phyloP scores from a whole-genome alignment of 2,797 vertebrate species.

The Myotis vivesi region DNA sequence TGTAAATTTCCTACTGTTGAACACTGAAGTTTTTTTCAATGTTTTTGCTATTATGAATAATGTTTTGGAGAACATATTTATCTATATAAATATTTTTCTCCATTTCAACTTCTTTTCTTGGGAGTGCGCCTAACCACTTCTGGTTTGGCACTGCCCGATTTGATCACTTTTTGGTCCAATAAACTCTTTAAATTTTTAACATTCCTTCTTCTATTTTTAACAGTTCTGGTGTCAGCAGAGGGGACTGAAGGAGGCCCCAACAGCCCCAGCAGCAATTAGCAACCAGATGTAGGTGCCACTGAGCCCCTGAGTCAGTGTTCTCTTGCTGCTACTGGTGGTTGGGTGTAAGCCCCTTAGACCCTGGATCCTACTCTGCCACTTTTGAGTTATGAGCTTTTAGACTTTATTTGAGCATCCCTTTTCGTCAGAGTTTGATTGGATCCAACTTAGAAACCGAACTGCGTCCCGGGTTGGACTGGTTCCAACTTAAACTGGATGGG shows the following conservation, averaged over 20 bases:
- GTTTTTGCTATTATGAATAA: slow-evolving; percentile 8
- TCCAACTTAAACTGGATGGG: neutral
- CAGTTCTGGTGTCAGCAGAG: neutral
- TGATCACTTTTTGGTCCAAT: neutral
- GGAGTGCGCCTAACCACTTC: neutral
- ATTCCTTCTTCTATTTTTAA: neutral
- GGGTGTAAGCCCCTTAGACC: neutral
- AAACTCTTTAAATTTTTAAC: neutral
- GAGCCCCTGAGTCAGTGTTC: neutral
- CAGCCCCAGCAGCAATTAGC: neutral
- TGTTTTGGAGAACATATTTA: slow-evolving; percentile 40
- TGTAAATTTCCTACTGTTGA: neutral
- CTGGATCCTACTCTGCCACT: neutral
- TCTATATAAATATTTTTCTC: slow-evolving; percentile 32
- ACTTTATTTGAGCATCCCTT: neutral
- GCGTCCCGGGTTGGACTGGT: neutral
- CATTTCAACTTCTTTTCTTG: slow-evolving; percentile 39
- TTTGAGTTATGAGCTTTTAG: neutral
- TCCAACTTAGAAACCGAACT: neutral
- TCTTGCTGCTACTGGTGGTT: neutral
- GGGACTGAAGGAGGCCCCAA: neutral
- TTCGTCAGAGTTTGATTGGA: neutral
- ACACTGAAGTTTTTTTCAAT: neutral
- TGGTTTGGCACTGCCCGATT: neutral
- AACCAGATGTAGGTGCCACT: neutral